These are phyloP conservation scores for Pteropus alecto DNA, from an alignment of 2,113 vertebrate species.

Conservation along the genomic window DNA sequence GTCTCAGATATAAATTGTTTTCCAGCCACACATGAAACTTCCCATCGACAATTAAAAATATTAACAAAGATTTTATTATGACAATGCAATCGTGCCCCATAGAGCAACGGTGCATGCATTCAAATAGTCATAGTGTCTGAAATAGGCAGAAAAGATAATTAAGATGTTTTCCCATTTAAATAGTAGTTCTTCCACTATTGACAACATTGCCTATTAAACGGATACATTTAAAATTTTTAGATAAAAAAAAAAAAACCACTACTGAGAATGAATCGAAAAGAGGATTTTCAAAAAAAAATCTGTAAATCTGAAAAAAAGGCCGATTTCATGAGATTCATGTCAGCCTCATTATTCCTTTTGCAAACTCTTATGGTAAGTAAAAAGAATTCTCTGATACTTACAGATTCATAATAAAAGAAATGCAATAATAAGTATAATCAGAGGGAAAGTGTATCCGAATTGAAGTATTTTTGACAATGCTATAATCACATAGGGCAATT, in stretches of 20 bases:
- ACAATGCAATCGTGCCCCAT: neutral
- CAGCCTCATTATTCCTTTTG: constrained; percentile 32
- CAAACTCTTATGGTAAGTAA: constrained; percentile 26
- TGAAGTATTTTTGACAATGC: constrained; percentile 36
- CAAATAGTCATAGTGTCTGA: constrained; percentile 11
- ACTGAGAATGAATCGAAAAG: neutral
- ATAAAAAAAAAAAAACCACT: neutral
- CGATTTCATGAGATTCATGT: neutral
- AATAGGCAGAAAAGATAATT: constrained; percentile 42
- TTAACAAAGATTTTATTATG: constrained; percentile 39
- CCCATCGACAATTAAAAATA: constrained; percentile 21
- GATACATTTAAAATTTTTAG: constrained; percentile 35
- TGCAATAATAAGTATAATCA: constrained; percentile 44
- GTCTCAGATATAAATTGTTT: constrained; percentile 24
- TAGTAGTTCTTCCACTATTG: neutral
- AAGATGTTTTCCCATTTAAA: constrained; percentile 33
- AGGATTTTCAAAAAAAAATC: neutral
- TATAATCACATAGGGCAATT: constrained; percentile 30
- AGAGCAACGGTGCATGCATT: neutral
- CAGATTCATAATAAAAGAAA: neutral
- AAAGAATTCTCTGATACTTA: constrained; percentile 51
- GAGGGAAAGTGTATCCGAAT: neutral
- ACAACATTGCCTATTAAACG: constrained; percentile 10
- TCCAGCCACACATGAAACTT: constrained; percentile 39
- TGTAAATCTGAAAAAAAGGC: neutral